Evolutionary conservation across 2,113 vertebrate genomes (phyloP).

Genomic region (Gyps fulvus): DNA sequence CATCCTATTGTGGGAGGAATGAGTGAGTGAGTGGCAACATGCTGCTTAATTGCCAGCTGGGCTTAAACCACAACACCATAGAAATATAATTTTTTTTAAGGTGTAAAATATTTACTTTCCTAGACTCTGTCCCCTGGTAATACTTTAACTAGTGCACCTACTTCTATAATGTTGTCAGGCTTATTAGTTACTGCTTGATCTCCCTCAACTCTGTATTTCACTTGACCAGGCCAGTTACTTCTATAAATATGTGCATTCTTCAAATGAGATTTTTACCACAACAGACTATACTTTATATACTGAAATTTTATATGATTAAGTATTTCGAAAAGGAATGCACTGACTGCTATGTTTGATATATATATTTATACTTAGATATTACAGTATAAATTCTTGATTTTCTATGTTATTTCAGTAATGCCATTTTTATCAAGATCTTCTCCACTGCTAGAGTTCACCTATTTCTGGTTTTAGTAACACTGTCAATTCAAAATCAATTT

Average conservation of each 20-base stretch:
- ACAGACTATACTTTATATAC: background rate
- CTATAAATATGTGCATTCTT: background rate
- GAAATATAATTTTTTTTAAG: background rate
- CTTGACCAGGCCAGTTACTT: background rate
- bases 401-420: background rate
- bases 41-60: too few relatives aligned
- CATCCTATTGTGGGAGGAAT: too few relatives aligned
- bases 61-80: background rate
- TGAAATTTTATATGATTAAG: background rate
- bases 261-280: background rate
- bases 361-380: background rate
- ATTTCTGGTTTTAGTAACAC: background rate
- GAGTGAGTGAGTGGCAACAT: too few relatives aligned
- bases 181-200: background rate
- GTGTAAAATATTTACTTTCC: background rate
- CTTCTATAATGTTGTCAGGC: background rate
- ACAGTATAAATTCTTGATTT: background rate
- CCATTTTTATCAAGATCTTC: background rate
- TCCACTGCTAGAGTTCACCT: background rate
- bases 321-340: background rate
- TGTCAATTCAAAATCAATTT: background rate
- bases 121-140: background rate
- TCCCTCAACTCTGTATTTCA: background rate
- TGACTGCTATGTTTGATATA: background rate
- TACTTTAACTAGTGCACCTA: background rate